Base-by-base conservation (phyloP, 1,140 invertebrate genomes). In the Ceratina calcarata region DNA sequence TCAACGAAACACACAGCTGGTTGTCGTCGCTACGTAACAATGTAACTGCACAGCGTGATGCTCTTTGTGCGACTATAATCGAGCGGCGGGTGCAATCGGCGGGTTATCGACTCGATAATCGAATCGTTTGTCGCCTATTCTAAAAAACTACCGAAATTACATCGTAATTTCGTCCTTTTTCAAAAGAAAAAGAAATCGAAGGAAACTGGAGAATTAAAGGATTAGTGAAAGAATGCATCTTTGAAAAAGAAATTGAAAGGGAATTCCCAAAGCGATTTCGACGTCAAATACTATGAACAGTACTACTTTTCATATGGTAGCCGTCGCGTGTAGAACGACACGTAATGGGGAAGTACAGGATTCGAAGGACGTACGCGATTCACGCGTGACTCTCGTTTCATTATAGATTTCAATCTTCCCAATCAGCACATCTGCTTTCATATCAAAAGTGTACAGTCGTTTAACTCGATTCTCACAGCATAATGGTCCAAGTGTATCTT, bases 51-150 rank as follows among this genome's bases (percentile, higher is more conserved):
- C 88, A 62, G 70, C 84, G 60, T 86, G 88, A 61, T 65, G 76
- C 78, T 83, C 81, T 86, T 89, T 89, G 80, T 87, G 65, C 53
- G 67, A 78, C 85, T 61, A 88, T 87, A 87, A 88, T 87, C 75
- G 78, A 88, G 61, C 82, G 18, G 18, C 82, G 73, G 86, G 84
- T 51, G 24, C 32, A 61, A 22, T 53, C 60, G 7, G 71, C 70
- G 78, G 71, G 66, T 70, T 61, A 81, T 78, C 15, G 60, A 53
- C 22, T 53, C 60, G 58, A 67, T 67, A 60, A 58, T 64, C 32
- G 71, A 79, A 79, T 79, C 51, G 61, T 79, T 73, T 74, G 49
- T 65, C 67, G 10, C 61, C 61, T 32, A 68, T 68, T 53, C 51
- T 27, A 7, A 69, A 66, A 68, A 51, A 22, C 62, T 0, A 13